Evolutionary conservation across 2,888 invertebrate species (phyloP), one percentile per base, ranked within the genome.

Genomic region (Coelinius sp.): DNA sequence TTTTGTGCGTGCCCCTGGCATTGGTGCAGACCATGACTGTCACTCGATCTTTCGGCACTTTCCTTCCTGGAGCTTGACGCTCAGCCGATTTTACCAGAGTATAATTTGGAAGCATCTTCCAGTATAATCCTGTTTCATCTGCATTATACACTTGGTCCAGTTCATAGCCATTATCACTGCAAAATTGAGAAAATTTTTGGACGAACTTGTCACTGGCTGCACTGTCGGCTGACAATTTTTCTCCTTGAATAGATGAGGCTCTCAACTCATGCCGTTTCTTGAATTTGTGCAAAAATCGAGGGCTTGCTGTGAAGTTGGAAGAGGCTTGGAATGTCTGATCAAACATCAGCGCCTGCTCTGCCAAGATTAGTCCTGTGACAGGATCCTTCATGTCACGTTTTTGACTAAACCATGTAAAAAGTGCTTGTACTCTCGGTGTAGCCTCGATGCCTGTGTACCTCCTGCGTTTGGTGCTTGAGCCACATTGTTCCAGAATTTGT

Each of bases 21-120:
- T 83, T 83, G 17, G 79, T 76, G 67, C 82, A 83, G 7, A 77
- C 66, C 75, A 82, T 75, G 8, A 80, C 66, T 24, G 80, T 81
- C 1, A 82, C 70, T 17, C 80, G 63, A 12, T 81, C 79, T 67
- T 81, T 82, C 6, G 67, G 74, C 0, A 72, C 44, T 78, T 81
- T 81, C 27, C 44, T 70, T 17, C 80, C 79, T 14, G 75, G 75
- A 41, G 75, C 79, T 53, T 74, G 66, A 49, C 69, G 56, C 75
- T 79, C 77, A 12, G 66, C 38, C 24, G 64, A 38, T 5, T 66
- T 68, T 27, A 75, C 76, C 10, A 78, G 66, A 3, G 79, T 78
- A 74, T 74, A 75, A 14, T 68, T 52, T 2, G 78, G 79, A 64
- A 82, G 41, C 10, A 74, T 44, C 69, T 75, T 80, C 79, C 80